phyloP scores from a whole-genome alignment of 2,888 invertebrate genomes.

The Prosapia bicincta region DNA sequence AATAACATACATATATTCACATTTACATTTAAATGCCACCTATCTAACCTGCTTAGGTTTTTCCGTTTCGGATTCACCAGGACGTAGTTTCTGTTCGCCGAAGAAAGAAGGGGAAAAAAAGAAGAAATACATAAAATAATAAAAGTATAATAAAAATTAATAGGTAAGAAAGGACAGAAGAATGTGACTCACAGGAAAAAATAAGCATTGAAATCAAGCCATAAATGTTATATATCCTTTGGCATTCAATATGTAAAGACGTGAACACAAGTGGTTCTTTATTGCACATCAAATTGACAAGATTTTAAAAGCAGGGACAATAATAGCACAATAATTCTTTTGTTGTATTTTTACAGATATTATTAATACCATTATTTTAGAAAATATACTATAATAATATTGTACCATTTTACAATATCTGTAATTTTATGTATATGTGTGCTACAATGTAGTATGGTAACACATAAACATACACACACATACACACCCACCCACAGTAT shows the following conservation, averaged over 20 bases:
- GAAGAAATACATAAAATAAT: conserved; percentile 20
- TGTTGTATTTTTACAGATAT: no score
- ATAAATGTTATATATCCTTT: conserved; percentile 24
- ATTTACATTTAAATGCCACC: conserved; percentile 4
- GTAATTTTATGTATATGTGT: no score
- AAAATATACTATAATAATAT: no score
- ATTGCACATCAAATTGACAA: no score
- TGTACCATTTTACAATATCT: no score
- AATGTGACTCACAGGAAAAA: conserved; percentile 9
- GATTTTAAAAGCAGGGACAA: no score
- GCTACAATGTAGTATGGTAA: no score
- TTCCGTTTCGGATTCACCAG: conserved; percentile 69
- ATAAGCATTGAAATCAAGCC: conserved; percentile 25
- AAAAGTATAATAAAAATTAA: background rate
- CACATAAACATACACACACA: no score
- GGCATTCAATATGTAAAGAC: conserved; percentile 14
- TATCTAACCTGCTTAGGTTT: conserved; percentile 54
- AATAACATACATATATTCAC: background rate
- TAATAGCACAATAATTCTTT: no score
- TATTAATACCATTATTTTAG: no score
- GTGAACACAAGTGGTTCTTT: background rate
- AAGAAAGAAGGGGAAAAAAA: conserved; percentile 22
- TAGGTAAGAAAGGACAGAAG: background rate
- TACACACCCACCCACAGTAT: no score
- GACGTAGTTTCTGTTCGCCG: conserved; percentile 53